Base-by-base conservation (phyloP, 2,888 invertebrate species). In the Coleophora flavipennella region DNA sequence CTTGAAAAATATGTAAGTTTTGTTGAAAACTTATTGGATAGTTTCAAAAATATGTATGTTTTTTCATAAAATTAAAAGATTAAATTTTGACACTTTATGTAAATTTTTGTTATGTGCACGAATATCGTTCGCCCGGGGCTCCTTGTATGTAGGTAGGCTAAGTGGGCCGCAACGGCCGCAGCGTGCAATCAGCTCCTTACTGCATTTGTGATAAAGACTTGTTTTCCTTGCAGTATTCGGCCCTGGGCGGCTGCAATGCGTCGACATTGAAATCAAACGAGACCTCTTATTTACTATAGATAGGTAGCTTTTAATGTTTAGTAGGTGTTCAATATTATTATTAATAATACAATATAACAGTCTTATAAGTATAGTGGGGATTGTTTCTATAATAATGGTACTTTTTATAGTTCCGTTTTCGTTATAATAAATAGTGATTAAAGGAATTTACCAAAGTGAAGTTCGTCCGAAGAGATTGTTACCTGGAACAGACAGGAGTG, bases 231-330 rank as follows among this genome's bases (percentile, higher is more conserved):
- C 70, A 71, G 73, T 69, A 65, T 63, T 63, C 51, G 45, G 44
- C 43, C 39, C 41, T 33, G 41, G 29, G 13, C 44, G 40, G 7
- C 33, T 38, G 33, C 38, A 33, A 33, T 31, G 13, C 29, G 27
- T 36, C 13, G 14, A 33, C 10, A 33, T 20, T 29, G 2, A 20
- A 11, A 14, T 26, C 49, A 43, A 53, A 57, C 56, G 55, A 62
- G 57, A 74, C 72, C 71, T 74, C 75, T 70, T 68, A 71, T 64
- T 73, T 65, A 77, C 36, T 72, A 66, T 64, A 62, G 53, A 64
- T 80, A 79, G 79, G 71, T 80, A 81, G 79, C 74, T 74, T 71
- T 71, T 71, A 72, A 73, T 76, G 77, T 67, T 80, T 80, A 81
- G 80, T 81, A 83, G 81, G 80, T 83, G 81, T 83, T 81, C 75